Evolutionary conservation across 2,113 vertebrate genomes (phyloP).

Genomic region (Rafetus swinhoei): DNA sequence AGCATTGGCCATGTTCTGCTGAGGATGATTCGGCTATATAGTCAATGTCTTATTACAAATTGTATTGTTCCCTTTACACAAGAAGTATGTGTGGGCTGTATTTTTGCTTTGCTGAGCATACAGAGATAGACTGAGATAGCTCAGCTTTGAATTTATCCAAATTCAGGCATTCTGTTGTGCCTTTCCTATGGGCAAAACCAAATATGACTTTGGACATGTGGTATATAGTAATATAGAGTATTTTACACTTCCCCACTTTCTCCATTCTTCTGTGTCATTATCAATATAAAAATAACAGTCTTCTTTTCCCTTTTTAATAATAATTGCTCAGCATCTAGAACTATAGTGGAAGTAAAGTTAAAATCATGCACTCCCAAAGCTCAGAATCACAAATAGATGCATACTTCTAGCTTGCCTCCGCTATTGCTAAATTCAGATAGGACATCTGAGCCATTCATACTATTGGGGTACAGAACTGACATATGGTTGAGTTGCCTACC

Average conservation of each 20-base stretch:
- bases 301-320: neutral
- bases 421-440: neutral
- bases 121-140: neutral
- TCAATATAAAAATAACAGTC: neutral
- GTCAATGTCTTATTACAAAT: neutral
- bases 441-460: neutral
- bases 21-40: neutral
- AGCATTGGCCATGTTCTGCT: neutral
- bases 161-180: neutral
- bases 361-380: neutral
- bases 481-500: neutral
- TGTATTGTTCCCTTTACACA: neutral
- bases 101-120: neutral
- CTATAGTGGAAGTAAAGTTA: neutral
- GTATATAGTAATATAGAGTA: neutral
- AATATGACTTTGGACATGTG: neutral
- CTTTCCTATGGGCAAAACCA: neutral
- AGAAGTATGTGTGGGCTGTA: neutral
- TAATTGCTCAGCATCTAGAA: neutral
- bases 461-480: neutral
- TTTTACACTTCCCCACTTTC: neutral
- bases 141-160: neutral
- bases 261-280: neutral
- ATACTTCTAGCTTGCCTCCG: neutral
- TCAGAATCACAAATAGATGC: neutral